Evolutionary conservation across 2,113 vertebrate species (phyloP).

Genomic region (Ciconia maguari): DNA sequence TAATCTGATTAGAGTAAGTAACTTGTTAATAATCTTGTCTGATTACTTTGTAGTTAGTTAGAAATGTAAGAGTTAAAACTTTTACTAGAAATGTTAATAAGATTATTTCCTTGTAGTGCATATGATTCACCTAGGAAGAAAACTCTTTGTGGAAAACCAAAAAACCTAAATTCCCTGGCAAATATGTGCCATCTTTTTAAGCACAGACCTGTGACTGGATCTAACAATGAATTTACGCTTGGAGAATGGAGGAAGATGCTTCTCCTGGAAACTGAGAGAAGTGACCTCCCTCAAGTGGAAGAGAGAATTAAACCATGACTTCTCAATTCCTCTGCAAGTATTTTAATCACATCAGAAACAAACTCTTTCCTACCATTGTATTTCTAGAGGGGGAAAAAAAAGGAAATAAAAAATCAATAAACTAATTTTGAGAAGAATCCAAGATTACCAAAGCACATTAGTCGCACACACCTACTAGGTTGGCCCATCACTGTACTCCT

Average conservation of each 20-base stretch:
- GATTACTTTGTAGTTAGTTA: not conserved
- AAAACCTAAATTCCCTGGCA: not conserved
- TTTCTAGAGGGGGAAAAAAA: not conserved
- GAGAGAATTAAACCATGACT: not conserved
- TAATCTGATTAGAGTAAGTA: constrained; percentile 37
- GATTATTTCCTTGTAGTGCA: not conserved
- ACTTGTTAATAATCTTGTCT: constrained; percentile 16
- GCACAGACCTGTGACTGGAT: not conserved
- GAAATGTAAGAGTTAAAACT: not conserved
- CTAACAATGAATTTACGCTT: not conserved
- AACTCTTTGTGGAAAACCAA: not conserved
- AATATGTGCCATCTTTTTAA: not conserved
- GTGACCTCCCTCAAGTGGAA: not conserved
- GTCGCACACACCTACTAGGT: not conserved
- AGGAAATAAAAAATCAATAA: not conserved
- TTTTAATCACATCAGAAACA: not conserved
- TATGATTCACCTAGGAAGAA: not conserved
- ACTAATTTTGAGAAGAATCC: not conserved
- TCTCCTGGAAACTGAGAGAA: not conserved
- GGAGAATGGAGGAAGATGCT: not conserved
- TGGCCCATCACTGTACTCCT: not conserved
- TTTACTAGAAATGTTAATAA: not conserved
- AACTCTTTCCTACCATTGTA: not conserved
- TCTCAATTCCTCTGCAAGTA: not conserved
- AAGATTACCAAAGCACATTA: not conserved